Evolutionary conservation across 2,888 invertebrate species (phyloP).

Genomic region (Abrostola tripartita): DNA sequence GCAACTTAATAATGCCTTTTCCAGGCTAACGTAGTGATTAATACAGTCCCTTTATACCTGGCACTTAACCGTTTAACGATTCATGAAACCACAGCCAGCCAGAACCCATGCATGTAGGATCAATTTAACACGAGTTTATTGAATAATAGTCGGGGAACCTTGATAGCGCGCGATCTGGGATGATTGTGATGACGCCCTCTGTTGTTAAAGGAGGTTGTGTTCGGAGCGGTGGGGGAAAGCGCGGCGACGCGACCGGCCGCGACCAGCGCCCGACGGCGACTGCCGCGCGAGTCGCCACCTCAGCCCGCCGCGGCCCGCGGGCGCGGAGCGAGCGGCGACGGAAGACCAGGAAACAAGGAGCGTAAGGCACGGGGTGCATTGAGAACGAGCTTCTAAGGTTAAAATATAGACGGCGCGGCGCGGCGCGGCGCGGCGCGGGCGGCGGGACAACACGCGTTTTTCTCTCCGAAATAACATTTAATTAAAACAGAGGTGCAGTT

Average conservation of each 20-base stretch:
- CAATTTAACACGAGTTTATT: conserved; percentile 20
- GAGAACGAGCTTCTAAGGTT: conserved; percentile 43
- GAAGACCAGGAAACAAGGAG: conserved; percentile 46
- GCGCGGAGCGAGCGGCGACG: conserved; percentile 31
- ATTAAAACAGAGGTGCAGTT: conserved; percentile 53
- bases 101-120: conserved; percentile 22
- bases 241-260: conserved; percentile 63
- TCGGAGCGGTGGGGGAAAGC: conserved; percentile 12
- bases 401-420: conserved; percentile 36
- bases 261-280: conserved; percentile 63
- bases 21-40: conserved; percentile 44
- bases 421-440: conserved; percentile 1
- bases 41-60: conserved; percentile 45
- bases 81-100: conserved; percentile 57
- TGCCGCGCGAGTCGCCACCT: conserved; percentile 33
- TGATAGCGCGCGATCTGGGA: conserved; percentile 9
- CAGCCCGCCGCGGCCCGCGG: conserved; percentile 11
- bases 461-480: conserved; percentile 45
- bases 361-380: conserved; percentile 34
- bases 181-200: conserved; percentile 32
- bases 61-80: conserved; percentile 53
- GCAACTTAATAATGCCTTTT: conserved; percentile 36
- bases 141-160: conserved; percentile 4
- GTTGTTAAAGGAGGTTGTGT: conserved; percentile 34
- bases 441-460: conserved; percentile 44